Base-by-base conservation (phyloP, 2,113 vertebrate species). In the Calyptomena viridis region DNA sequence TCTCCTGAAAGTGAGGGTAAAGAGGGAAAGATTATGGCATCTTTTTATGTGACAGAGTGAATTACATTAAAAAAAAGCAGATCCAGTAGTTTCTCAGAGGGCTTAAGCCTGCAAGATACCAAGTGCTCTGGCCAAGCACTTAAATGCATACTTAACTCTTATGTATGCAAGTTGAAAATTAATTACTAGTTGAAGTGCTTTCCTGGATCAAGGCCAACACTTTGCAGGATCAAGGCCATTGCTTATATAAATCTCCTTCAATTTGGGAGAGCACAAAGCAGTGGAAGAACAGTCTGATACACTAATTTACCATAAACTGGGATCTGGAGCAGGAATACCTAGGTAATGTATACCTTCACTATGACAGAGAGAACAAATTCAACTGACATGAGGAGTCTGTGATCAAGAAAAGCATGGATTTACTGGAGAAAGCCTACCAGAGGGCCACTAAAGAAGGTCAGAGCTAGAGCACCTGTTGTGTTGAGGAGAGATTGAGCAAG, bases 181-280 rank as follows among this genome's bases (percentile, higher is more conserved):
- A 96, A 97, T 94, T 93, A 94, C 77, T 67, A 62, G 69, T 46
- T 96, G 86, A 96, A 97, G 92, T 95, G 93, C 88, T 97, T 93
- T 94, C 49, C 73, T 96, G 96, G 95, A 85, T 56, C 47, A 87
- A 75, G 56, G 79, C 96, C 96, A 96, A 72, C 5, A 9, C n/a
- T 74, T 94, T 66, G 53, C 93, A 87, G 53, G 83, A 93, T 69
- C 6, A 12, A 89, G 90, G 58, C 64, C 0, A 0, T 42, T 4
- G 10, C 28, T 84, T 84, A 42, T 16, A 78, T 18, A 92, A 89
- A 81, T 84, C 44, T 76, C 60, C 9, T 42, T 73, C 52, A 89
- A 84, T 89, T 6, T 93, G 52, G 69, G 68, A 92, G 64, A 84
- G 58, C 39, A 50, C 17, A 35, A 56, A 90, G 31, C 60, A 74